A percentile compares a stretch with the other conserved stretches of the same genome.
phyloP scores from a whole-genome alignment of 2,888 invertebrate species.

The Dysmachus trigonus region DNA sequence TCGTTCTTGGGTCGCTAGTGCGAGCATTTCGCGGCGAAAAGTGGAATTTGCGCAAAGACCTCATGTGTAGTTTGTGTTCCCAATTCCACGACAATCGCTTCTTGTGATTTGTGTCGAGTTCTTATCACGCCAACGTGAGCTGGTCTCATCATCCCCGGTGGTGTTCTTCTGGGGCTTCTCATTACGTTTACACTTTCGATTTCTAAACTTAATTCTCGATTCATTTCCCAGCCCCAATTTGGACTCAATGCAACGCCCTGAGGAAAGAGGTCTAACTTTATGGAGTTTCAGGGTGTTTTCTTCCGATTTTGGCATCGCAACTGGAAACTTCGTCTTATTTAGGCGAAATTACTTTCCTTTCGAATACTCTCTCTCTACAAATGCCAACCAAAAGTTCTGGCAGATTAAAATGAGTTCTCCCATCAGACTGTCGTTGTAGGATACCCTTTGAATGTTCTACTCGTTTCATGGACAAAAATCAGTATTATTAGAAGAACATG shows the following conservation, averaged over 20 bases:
- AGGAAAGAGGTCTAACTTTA: not conserved
- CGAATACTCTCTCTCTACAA: not conserved
- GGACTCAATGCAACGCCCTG: not conserved
- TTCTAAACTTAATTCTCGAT: not conserved
- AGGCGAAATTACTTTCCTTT: not conserved
- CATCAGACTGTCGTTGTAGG: not conserved
- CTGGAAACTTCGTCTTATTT: not conserved
- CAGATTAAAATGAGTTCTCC: not conserved
- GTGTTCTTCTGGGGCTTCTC: not conserved
- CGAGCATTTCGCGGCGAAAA: not conserved
- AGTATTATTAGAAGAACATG: not conserved
- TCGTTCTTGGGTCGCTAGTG: not conserved
- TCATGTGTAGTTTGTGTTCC: not conserved
- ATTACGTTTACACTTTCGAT: not conserved
- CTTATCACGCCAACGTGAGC: not conserved
- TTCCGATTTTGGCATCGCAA: not conserved
- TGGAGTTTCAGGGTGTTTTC: not conserved
- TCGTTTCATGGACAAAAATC: not conserved
- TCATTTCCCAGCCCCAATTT: not conserved
- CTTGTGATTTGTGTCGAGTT: not conserved
- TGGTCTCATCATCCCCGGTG: not conserved
- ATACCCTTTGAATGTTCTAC: not conserved
- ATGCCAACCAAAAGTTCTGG: not conserved
- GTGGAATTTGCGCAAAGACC: not conserved
- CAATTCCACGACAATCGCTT: slow-evolving; percentile 18